A percentile compares a stretch with the other conserved stretches of the same genome.
phyloP scores from a whole-genome alignment of 2,113 vertebrate genomes.

The Hyla sarda region DNA sequence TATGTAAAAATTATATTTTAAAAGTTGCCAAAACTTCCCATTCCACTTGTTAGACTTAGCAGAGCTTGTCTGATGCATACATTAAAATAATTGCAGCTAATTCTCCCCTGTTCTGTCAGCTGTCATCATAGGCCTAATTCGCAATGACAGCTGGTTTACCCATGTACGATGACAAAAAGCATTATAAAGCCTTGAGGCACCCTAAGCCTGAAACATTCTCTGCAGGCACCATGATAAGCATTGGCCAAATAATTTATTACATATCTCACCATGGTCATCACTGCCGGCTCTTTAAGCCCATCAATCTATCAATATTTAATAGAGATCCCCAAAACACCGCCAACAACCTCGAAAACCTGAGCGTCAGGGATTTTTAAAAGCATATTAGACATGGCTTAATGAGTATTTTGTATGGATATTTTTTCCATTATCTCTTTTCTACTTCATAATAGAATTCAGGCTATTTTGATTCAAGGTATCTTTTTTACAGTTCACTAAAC shows the following conservation, averaged over 20 bases:
- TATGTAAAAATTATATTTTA: too few species aligned
- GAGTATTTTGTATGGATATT: constrained; percentile 8
- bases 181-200: constrained; percentile 48
- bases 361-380: constrained; percentile 17
- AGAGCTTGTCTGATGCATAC: constrained; percentile 28
- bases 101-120: constrained; percentile 46
- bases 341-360: neutral
- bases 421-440: neutral
- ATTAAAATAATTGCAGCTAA: constrained; percentile 45
- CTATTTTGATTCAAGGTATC: constrained; percentile 44
- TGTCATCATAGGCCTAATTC: constrained; percentile 47
- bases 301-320: neutral
- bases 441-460: neutral
- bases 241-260: constrained; percentile 57
- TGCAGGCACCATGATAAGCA: constrained; percentile 5
- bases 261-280: constrained; percentile 10
- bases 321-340: constrained; percentile 40
- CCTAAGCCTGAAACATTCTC: constrained; percentile 42
- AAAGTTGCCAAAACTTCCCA: neutral
- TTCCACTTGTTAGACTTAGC: neutral
- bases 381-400: constrained; percentile 31
- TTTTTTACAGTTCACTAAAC: constrained; percentile 48
- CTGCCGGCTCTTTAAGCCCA: constrained; percentile 23
- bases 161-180: constrained; percentile 51
- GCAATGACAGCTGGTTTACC: constrained; percentile 50